Percentiles rank a stretch among this genome's conserved stretches.
Evolutionary conservation across 2,113 vertebrate genomes (phyloP).

Genomic region (Tragelaphus strepsiceros): DNA sequence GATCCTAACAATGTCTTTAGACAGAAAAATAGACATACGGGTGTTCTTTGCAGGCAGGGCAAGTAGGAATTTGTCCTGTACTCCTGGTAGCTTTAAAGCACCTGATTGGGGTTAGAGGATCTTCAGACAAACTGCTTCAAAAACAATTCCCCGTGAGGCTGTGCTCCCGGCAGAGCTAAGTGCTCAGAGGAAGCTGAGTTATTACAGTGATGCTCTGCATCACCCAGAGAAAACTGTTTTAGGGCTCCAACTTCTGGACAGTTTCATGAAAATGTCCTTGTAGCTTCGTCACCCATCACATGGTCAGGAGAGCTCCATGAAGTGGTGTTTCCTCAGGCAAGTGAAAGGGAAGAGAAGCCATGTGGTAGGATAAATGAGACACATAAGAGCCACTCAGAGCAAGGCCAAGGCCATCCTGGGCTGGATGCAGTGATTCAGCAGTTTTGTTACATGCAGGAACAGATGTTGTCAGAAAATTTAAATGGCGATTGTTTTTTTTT

Average conservation of each 20-base stretch:
- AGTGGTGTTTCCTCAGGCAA: not conserved
- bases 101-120: not conserved
- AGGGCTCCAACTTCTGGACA: not conserved
- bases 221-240: not conserved
- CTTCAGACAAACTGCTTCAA: not conserved
- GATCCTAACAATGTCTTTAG: not conserved
- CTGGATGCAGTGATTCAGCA: fast-evolving
- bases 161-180: not conserved
- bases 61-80: not conserved
- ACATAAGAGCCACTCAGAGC: fast-evolving
- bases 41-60: not conserved
- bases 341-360: not conserved
- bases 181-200: not conserved
- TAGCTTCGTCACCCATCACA: fast-evolving
- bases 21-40: not conserved
- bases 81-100: not conserved
- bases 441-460: fast-evolving
- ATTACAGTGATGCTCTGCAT: not conserved
- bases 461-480: not conserved
- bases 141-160: not conserved
- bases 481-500: not conserved
- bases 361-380: not conserved
- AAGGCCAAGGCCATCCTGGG: fast-evolving
- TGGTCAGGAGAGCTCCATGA: not conserved
- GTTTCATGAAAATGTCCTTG: not conserved